Evolutionary conservation across 1,140 invertebrate genomes (phyloP).

Genomic region (Pollicipes pollicipes): DNA sequence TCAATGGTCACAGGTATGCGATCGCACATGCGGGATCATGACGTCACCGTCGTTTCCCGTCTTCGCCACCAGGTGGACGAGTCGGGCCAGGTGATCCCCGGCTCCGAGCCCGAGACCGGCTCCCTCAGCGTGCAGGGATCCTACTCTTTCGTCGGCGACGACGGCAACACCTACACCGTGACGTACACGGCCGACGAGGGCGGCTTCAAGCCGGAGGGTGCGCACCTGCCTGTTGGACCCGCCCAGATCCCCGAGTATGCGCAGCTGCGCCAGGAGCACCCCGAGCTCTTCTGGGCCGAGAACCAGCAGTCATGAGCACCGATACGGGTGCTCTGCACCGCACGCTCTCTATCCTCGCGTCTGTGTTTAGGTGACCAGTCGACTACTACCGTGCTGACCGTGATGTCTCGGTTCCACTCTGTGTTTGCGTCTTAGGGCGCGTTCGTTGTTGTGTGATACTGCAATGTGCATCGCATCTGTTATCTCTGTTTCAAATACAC

Average conservation of each 20-base stretch:
- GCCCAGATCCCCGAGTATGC: conserved; percentile 42
- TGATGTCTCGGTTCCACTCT: too few species aligned
- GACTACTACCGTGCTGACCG: too few species aligned
- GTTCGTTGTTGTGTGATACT: too few species aligned
- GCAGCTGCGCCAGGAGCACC: background rate
- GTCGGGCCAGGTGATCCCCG: background rate
- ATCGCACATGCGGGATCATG: too few species aligned
- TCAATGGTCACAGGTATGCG: too few species aligned
- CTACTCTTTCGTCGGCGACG: conserved; percentile 1
- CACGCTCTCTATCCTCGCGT: too few species aligned
- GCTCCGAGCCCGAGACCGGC: background rate
- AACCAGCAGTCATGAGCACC: background rate
- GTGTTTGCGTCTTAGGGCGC: too few species aligned
- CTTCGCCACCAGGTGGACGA: background rate
- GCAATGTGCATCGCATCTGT: too few species aligned
- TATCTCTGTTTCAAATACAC: too few species aligned
- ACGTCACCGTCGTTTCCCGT: background rate
- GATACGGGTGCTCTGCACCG: too few species aligned
- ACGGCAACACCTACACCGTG: conserved; percentile 20
- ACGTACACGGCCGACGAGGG: conserved; percentile 36
- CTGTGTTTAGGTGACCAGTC: too few species aligned
- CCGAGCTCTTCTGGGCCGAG: conserved; percentile 1
- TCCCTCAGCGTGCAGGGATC: background rate
- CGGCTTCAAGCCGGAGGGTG: conserved; percentile 51
- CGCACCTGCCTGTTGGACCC: conserved; percentile 48